Conservation (phyloP, 1,140 invertebrate genomes). For the Zaprionus ghesquierei region DNA sequence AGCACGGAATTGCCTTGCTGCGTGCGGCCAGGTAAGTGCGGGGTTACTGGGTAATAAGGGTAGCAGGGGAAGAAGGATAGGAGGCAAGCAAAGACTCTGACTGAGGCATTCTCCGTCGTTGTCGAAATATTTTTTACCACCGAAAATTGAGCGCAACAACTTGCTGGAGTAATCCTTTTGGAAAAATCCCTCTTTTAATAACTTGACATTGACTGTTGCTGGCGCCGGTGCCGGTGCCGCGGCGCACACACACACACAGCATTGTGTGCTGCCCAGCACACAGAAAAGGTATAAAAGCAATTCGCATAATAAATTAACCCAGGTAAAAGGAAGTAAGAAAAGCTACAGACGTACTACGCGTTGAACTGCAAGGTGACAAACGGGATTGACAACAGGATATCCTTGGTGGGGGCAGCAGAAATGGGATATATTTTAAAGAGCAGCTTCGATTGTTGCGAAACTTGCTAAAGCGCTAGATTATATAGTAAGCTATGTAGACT, state of each 20-base stretch:
- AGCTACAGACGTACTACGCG: background rate
- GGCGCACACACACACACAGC: background rate
- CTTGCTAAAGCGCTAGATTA: background rate
- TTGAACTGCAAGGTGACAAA: background rate
- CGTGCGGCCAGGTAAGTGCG: constrained; percentile 90
- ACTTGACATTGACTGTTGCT: constrained; percentile 73
- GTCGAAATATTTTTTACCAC: background rate
- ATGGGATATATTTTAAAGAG: background rate
- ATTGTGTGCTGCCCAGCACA: constrained; percentile 2
- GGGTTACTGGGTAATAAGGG: no score
- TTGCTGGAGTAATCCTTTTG: constrained; percentile 57
- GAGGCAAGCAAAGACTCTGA: background rate
- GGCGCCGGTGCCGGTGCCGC: background rate
- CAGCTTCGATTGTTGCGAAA: background rate
- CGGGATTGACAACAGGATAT: background rate
- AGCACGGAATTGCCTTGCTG: constrained; percentile 91
- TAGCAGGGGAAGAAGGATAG: no score
- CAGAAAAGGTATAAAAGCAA: constrained; percentile 62
- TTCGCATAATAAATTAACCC: constrained; percentile 78
- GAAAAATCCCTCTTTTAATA: constrained; percentile 63
- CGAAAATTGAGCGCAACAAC: constrained; percentile 43
- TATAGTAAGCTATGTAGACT: background rate
- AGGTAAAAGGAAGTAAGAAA: constrained; percentile 19
- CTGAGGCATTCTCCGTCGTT: constrained; percentile 28
- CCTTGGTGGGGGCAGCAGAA: background rate